Evolutionary conservation across 2,888 invertebrate genomes (phyloP).

Genomic region (Meloe dianella): DNA sequence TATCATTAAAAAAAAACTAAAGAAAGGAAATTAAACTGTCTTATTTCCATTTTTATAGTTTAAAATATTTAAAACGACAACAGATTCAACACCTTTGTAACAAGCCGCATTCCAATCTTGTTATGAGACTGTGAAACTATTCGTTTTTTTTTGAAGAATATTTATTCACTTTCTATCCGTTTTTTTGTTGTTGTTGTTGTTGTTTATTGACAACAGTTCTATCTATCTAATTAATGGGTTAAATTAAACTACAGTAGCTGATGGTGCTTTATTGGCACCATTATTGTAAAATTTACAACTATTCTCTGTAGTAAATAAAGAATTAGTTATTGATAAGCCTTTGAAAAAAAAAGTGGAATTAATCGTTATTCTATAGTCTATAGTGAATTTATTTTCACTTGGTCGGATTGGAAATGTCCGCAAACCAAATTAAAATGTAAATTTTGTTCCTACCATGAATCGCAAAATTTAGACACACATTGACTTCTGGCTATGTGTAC

Average conservation of each 20-base stretch:
- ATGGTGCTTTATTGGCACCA: background rate
- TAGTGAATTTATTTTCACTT: too few species aligned
- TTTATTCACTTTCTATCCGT: background rate
- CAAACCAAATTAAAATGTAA: too few species aligned
- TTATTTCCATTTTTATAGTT: constrained; percentile 40
- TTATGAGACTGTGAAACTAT: constrained; percentile 32
- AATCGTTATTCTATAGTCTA: background rate
- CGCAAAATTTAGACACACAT: too few species aligned
- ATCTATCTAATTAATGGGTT: background rate
- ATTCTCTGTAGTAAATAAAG: background rate
- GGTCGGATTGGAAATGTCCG: too few species aligned
- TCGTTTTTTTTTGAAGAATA: background rate
- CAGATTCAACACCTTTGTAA: constrained; percentile 57
- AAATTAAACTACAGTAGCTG: background rate
- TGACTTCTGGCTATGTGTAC: too few species aligned
- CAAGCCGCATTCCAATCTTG: constrained; percentile 51
- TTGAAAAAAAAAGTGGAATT: background rate
- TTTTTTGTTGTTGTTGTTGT: background rate
- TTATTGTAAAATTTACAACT: background rate
- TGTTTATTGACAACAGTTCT: background rate
- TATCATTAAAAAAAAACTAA: too few species aligned
- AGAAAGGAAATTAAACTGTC: too few species aligned
- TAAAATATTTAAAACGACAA: constrained; percentile 51
- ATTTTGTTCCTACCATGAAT: background rate
- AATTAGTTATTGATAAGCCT: background rate